Evolutionary conservation across 2,888 invertebrate species (phyloP), one percentile per base, ranked within the genome.

Genomic region (Phlogophora meticulosa): DNA sequence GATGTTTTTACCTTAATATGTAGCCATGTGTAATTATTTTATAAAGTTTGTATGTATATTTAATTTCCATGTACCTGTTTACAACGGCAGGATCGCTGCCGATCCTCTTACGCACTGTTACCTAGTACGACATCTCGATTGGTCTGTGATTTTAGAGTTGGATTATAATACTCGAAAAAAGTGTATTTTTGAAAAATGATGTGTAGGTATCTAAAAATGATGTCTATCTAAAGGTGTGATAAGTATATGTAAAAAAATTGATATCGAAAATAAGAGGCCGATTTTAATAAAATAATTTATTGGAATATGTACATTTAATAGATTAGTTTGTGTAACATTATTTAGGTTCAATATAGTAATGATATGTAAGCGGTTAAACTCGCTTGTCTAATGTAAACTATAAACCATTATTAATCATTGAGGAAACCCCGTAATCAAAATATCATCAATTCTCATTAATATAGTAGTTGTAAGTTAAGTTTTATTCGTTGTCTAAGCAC

Each of bases 161-260:
- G 80, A 62, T 76, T 76, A 72, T 78, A 83, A 84, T 87, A 87
- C 85, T 86, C 84, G 72, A 83, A 78, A 69, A 69, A 76, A 72
- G 75, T 85, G 86, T 90, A 90, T 89, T 90, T 89, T 89, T 89
- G 80, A 85, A 86, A n/a, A 78, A 73, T 65, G 76, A 75, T 78
- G 74, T 78, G 74, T 79, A 76, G 64, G 73, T 72, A 56, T 72
- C 56, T n/a, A n/a, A n/a, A n/a, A n/a, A n/a, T n/a, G n/a, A n/a
- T n/a, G n/a, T n/a, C n/a, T n/a, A n/a, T n/a, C n/a, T 69, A 60
- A 61, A 46, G 78, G 78, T 85, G 80, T 81, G 75, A 77, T 81
- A 81, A 70, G 63, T 76, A 68, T n/a, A 71, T 68, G 51, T 76
- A 59, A 72, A 76, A n/a, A 62, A 66, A 72, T 61, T 69, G 51